Conservation (phyloP, 2,888 invertebrate genomes). For the Heliothis peltigera region DNA sequence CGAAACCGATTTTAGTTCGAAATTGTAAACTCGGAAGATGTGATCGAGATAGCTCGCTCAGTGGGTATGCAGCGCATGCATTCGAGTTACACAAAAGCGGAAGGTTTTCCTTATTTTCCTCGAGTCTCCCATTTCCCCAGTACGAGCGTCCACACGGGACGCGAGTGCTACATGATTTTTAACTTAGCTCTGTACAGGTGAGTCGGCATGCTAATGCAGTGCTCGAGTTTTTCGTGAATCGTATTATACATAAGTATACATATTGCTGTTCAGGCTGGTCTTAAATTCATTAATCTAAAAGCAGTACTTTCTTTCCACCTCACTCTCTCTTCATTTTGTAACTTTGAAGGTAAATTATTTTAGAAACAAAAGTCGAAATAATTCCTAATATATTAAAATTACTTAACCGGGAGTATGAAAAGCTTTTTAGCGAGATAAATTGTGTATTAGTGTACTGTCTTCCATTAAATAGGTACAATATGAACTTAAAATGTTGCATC, state of each 20-base stretch:
- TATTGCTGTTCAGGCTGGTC: slow-evolving; percentile 46
- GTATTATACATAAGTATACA: slow-evolving; percentile 41
- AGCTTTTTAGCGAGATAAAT: slow-evolving; percentile 54
- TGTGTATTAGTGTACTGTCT: slow-evolving; percentile 20
- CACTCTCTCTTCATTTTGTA: slow-evolving; percentile 21
- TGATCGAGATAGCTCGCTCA: slow-evolving; percentile 68
- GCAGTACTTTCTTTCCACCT: slow-evolving; percentile 35
- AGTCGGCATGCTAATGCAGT: slow-evolving; percentile 77
- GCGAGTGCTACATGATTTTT: slow-evolving; percentile 84
- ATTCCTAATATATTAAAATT: slow-evolving; percentile 29
- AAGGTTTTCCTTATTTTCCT: slow-evolving; percentile 77
- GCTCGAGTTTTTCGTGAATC: slow-evolving; percentile 65
- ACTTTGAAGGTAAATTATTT: slow-evolving; percentile 27
- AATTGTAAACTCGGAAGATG: slow-evolving; percentile 68
- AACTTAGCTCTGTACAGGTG: slow-evolving; percentile 83
- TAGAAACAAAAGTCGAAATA: slow-evolving; percentile 18
- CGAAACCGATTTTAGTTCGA: slow-evolving; percentile 55
- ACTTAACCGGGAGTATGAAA: slow-evolving; percentile 31
- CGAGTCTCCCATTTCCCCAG: slow-evolving; percentile 71
- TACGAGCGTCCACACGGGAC: slow-evolving; percentile 75
- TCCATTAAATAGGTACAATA: background rate
- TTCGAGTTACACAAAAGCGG: slow-evolving; percentile 73
- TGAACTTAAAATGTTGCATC: background rate
- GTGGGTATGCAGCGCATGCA: slow-evolving; percentile 72
- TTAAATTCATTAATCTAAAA: slow-evolving; percentile 65